A percentile compares a stretch with the other conserved stretches of the same genome.
phyloP scores from a whole-genome alignment of 2,113 vertebrate genomes.

The Urocynchramus pylzowi region DNA sequence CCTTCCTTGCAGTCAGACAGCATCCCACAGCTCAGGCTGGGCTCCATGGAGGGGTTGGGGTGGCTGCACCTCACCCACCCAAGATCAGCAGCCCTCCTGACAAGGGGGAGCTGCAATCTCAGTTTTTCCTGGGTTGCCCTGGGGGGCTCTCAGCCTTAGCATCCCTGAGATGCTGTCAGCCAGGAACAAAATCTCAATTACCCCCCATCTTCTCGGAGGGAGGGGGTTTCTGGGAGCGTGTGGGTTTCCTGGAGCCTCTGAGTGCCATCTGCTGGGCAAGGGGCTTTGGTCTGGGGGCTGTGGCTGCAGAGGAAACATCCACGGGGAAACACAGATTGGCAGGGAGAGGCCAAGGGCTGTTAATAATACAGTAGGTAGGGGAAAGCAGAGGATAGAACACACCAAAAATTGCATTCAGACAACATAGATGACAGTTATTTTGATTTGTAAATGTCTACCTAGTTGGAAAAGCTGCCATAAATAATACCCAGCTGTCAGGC shows the following conservation, averaged over 20 bases:
- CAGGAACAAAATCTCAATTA: background rate
- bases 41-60: background rate
- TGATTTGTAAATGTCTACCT: slow-evolving; percentile 72
- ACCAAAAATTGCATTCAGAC: slow-evolving; percentile 48
- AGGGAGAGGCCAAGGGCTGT: slow-evolving; percentile 1
- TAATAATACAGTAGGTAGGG: slow-evolving; percentile 30
- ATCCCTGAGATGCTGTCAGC: background rate
- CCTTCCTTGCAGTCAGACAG: background rate
- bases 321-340: background rate
- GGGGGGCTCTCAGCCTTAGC: background rate
- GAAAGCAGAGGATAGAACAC: slow-evolving; percentile 28
- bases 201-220: background rate
- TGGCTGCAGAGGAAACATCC: background rate
- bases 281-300: background rate
- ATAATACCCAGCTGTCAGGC: slow-evolving; percentile 62
- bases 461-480: slow-evolving; percentile 57
- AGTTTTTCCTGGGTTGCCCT: background rate
- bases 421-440: slow-evolving; percentile 67
- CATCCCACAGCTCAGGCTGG: background rate
- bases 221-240: background rate
- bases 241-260: background rate
- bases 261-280: slow-evolving; percentile 36
- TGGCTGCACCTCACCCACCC: background rate
- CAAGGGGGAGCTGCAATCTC: background rate
- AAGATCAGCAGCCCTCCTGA: background rate